phyloP scores from a whole-genome alignment of 2,888 invertebrate species.

The Gerris lacustris region DNA sequence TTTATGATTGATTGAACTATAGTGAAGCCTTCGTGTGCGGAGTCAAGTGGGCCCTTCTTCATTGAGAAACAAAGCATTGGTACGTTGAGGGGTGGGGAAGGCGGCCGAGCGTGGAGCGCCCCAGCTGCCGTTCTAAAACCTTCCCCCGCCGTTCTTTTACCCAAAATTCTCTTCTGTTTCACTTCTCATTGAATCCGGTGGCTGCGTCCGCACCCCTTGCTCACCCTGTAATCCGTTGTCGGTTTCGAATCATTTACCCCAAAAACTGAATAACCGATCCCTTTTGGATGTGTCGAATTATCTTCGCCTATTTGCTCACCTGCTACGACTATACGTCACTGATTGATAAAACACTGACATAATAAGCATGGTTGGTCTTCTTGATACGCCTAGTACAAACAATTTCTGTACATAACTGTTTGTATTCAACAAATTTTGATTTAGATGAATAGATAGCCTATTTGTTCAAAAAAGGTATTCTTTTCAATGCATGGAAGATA shows the following conservation, averaged over 20 bases:
- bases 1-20: background rate
- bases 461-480: too few relatives aligned
- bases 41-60: background rate
- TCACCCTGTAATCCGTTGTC: background rate
- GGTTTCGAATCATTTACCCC: conserved; percentile 1
- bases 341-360: background rate
- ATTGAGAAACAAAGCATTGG: background rate
- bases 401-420: too few relatives aligned
- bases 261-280: background rate
- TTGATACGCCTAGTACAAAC: too few relatives aligned
- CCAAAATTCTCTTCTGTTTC: background rate
- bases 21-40: background rate
- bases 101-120: background rate
- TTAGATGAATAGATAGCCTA: too few relatives aligned
- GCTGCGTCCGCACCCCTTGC: background rate
- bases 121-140: background rate
- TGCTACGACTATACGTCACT: background rate
- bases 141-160: background rate
- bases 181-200: background rate
- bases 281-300: background rate
- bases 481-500: too few relatives aligned
- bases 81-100: background rate
- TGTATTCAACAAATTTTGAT: too few relatives aligned
- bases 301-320: background rate
- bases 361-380: too few relatives aligned